Percentiles rank a stretch among this genome's conserved stretches.
Conservation (phyloP, 2,113 vertebrate genomes). For the Coregonus clupeaformis region DNA sequence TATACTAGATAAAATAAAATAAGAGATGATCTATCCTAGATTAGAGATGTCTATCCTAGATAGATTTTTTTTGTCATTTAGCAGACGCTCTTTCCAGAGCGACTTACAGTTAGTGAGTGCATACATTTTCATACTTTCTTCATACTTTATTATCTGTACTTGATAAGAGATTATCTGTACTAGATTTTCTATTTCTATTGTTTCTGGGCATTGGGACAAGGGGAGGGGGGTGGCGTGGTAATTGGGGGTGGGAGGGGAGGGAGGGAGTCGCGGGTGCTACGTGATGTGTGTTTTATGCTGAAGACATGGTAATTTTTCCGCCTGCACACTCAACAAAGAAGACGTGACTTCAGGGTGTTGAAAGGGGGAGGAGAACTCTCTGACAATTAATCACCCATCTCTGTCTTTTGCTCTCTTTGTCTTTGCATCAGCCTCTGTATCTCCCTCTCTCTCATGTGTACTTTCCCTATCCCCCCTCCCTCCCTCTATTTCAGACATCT, state of each 20-base stretch:
- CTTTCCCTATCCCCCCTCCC: not conserved
- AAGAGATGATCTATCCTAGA: slow-evolving; percentile 41
- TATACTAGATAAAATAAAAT: slow-evolving; percentile 49
- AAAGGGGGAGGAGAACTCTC: slow-evolving; percentile 28
- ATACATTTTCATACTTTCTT: too few relatives aligned
- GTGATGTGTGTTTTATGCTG: slow-evolving; percentile 37
- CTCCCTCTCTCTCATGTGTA: not conserved
- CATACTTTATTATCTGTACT: too few relatives aligned
- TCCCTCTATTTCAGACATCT: slow-evolving; percentile 1
- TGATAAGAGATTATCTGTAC: too few relatives aligned
- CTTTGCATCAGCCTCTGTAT: slow-evolving; percentile 13
- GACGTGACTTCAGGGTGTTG: not conserved
- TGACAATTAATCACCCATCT: slow-evolving; percentile 38
- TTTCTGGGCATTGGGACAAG: slow-evolving; percentile 54
- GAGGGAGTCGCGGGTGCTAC: slow-evolving; percentile 37
- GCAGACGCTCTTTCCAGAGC: too few relatives aligned
- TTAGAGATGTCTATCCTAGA: slow-evolving; percentile 27
- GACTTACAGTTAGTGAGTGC: too few relatives aligned
- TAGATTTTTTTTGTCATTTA: too few relatives aligned
- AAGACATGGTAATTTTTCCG: slow-evolving; percentile 11
- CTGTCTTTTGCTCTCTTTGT: slow-evolving; percentile 50
- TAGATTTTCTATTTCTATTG: slow-evolving; percentile 38
- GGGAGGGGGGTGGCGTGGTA: not conserved
- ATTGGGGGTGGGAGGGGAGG: not conserved
- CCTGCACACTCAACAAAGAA: slow-evolving; percentile 49